phyloP scores from a whole-genome alignment of 1,140 invertebrate genomes.

The Oreohelix idahoensis region DNA sequence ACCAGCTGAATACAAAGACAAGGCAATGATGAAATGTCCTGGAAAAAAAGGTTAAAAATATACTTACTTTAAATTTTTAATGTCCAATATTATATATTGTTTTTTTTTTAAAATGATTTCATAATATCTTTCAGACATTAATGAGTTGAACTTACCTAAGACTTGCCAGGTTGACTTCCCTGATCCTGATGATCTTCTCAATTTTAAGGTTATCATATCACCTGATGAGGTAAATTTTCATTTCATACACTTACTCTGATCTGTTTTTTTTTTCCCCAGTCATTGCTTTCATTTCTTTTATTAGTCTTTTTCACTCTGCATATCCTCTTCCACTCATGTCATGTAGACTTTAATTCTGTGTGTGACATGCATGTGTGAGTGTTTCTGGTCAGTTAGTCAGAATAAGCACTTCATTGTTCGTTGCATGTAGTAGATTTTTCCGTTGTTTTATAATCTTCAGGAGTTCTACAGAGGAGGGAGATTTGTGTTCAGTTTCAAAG shows the following conservation, averaged over 20 bases:
- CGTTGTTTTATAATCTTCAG: conserved; percentile 73
- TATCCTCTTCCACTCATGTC: too few relatives aligned
- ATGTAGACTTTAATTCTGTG: too few relatives aligned
- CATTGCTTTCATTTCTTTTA: too few relatives aligned
- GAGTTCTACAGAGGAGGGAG: conserved; percentile 94
- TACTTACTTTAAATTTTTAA: too few relatives aligned
- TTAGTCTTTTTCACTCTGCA: too few relatives aligned
- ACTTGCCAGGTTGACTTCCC: conserved; percentile 97
- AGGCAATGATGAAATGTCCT: too few relatives aligned
- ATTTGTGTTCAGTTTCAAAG: conserved; percentile 98
- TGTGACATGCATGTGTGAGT: too few relatives aligned
- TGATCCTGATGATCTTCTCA: conserved; percentile 95
- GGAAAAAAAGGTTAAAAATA: too few relatives aligned
- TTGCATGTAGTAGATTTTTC: neutral
- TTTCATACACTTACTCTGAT: too few relatives aligned
- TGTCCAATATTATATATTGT: neutral
- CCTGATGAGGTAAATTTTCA: conserved; percentile 88
- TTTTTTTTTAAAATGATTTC: neutral
- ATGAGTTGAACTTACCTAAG: conserved; percentile 96
- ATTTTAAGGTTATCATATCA: conserved; percentile 95
- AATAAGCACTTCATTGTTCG: neutral
- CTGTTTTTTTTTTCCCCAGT: too few relatives aligned
- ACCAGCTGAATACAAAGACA: too few relatives aligned
- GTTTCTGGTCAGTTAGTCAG: too few relatives aligned
- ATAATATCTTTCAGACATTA: conserved; percentile 84